A percentile compares a stretch with the other conserved stretches of the same genome.
phyloP scores from a whole-genome alignment of 2,113 vertebrate species.

The Podarcis cretensis region DNA sequence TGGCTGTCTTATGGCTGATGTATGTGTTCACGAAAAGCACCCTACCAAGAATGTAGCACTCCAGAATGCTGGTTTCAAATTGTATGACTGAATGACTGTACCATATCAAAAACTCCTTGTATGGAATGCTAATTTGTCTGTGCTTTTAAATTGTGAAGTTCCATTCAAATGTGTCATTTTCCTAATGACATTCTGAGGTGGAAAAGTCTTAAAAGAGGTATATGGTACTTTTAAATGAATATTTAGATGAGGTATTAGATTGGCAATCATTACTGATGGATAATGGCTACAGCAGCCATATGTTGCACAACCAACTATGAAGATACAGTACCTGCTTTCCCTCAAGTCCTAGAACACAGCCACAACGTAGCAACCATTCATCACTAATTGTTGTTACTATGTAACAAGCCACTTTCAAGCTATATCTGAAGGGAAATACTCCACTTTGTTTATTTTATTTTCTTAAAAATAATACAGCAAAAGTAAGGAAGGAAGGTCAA shows the following conservation, averaged over 20 bases:
- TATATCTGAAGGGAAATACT: fast-evolving
- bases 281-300: neutral
- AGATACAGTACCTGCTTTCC: neutral
- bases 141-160: neutral
- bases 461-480: neutral
- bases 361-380: neutral
- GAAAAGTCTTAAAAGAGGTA: neutral
- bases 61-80: neutral
- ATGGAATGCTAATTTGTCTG: no score
- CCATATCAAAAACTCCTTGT: no score
- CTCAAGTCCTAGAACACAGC: neutral
- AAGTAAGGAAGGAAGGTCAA: neutral
- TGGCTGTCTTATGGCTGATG: neutral
- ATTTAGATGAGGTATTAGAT: neutral
- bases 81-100: neutral
- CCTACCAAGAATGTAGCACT: neutral
- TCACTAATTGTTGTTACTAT: neutral
- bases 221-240: neutral
- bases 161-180: neutral
- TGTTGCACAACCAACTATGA: slow-evolving; percentile 10
- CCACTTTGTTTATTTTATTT: neutral
- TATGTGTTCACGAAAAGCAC: neutral
- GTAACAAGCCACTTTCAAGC: slow-evolving; percentile 4
- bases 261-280: neutral
- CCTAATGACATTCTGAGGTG: neutral